Percentiles rank a stretch among this genome's conserved stretches.
phyloP scores from a whole-genome alignment of 2,888 invertebrate genomes.

The Pandemis corylana region DNA sequence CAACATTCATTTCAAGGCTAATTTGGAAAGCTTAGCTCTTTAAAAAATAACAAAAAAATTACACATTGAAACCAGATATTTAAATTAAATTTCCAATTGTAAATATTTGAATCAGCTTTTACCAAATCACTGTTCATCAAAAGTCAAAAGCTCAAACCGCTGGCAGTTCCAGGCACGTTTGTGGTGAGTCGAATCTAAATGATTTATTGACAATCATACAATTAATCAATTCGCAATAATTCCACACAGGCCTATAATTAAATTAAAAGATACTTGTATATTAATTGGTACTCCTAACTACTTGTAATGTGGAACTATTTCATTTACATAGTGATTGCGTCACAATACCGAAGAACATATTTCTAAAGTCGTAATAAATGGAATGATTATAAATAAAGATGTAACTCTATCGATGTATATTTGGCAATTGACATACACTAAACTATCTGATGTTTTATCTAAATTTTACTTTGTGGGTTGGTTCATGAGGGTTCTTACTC shows the following conservation, averaged over 20 bases:
- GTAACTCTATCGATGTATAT: slow-evolving; percentile 54
- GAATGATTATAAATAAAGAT: slow-evolving; percentile 22
- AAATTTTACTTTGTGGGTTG: slow-evolving; percentile 65
- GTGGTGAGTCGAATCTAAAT: slow-evolving; percentile 8
- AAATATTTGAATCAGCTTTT: neutral
- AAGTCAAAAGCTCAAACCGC: slow-evolving; percentile 21
- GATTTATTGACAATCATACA: slow-evolving; percentile 16
- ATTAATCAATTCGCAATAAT: slow-evolving; percentile 46
- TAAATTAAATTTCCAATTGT: neutral
- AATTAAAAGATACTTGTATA: slow-evolving; percentile 43
- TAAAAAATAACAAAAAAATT: too few relatives aligned
- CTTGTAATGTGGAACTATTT: slow-evolving; percentile 40
- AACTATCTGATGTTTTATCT: slow-evolving; percentile 44
- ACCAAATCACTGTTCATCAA: neutral
- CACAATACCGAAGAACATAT: slow-evolving; percentile 19
- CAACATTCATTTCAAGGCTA: too few relatives aligned
- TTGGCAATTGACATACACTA: slow-evolving; percentile 79
- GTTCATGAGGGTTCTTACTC: slow-evolving; percentile 74
- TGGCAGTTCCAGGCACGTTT: slow-evolving; percentile 13
- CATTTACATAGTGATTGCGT: slow-evolving; percentile 29
- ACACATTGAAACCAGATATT: neutral
- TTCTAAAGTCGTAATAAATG: slow-evolving; percentile 34
- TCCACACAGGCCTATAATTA: slow-evolving; percentile 44
- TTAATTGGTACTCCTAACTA: slow-evolving; percentile 34
- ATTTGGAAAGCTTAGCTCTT: too few relatives aligned